These are phyloP conservation scores for Crotalus viridis DNA, from an alignment of 2,113 vertebrate genomes.

Conservation along the genomic window DNA sequence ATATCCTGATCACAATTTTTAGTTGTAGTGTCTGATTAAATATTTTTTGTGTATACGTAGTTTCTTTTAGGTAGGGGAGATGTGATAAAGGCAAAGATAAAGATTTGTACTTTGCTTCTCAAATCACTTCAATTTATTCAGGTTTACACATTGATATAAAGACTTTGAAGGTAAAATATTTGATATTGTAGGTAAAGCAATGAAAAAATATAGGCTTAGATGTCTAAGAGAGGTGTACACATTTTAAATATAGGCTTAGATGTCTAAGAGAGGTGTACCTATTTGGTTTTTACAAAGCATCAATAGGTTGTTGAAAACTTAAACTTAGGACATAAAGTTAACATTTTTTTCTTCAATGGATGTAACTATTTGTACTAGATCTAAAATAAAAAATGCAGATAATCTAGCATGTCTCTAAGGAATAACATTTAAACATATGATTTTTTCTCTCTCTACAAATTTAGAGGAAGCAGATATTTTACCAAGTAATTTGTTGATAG, in stretches of 20 bases:
- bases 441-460: background rate
- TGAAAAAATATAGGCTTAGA: background rate
- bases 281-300: background rate
- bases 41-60: background rate
- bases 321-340: background rate
- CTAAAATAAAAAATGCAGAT: background rate
- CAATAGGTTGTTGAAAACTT: background rate
- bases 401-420: background rate
- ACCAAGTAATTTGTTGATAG: background rate
- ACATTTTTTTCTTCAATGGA: conserved; percentile 9
- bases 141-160: background rate
- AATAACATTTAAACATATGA: background rate
- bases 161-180: background rate
- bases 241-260: background rate
- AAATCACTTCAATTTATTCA: background rate
- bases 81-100: background rate
- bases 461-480: background rate
- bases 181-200: background rate
- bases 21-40: background rate
- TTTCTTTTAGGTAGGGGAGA: background rate
- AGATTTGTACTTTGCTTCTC: background rate
- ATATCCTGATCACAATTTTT: background rate
- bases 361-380: conserved; percentile 18
- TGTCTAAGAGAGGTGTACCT: background rate
- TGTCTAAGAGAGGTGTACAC: background rate